These are phyloP conservation scores for Adrianichthys oophorus DNA, from an alignment of 2,797 vertebrate genomes.

Conservation along the genomic window DNA sequence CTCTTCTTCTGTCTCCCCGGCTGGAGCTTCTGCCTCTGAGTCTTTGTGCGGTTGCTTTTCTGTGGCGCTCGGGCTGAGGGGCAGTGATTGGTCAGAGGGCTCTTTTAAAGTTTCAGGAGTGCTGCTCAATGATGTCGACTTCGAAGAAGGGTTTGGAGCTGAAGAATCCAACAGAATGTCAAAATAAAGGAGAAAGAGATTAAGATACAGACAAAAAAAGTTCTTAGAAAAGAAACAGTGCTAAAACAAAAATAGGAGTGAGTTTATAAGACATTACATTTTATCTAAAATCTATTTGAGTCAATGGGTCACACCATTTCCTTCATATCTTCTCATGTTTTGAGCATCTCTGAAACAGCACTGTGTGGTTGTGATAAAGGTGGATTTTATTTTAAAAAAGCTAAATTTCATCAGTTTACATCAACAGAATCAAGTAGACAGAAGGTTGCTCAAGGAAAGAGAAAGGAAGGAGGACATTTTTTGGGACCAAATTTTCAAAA, in stretches of 20 bases:
- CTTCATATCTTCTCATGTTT: too few species aligned
- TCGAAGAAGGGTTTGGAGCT: slow-evolving; percentile 60
- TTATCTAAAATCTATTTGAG: too few species aligned
- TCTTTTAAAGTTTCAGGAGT: slow-evolving; percentile 73
- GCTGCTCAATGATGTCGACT: slow-evolving; percentile 67
- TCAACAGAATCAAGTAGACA: too few species aligned
- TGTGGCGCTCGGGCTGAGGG: slow-evolving; percentile 12
- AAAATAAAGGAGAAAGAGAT: not conserved
- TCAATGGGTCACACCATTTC: too few species aligned
- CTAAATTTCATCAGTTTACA: too few species aligned
- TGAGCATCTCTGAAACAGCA: too few species aligned
- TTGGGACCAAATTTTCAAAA: too few species aligned
- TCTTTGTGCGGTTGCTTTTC: slow-evolving; percentile 65
- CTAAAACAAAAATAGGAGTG: not conserved
- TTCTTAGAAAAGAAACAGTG: not conserved
- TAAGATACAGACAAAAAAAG: not conserved
- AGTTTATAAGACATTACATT: not conserved
- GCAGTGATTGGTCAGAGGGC: slow-evolving; percentile 58
- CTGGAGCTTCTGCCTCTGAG: slow-evolving; percentile 65
- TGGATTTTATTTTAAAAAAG: too few species aligned
- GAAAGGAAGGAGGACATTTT: too few species aligned
- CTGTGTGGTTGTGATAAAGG: too few species aligned
- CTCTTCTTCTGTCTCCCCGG: slow-evolving; percentile 88
- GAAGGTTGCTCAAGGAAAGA: too few species aligned
- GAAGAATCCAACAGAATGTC: slow-evolving; percentile 26